Evolutionary conservation across 2,113 vertebrate genomes (phyloP), one percentile per base, ranked within the genome.

Genomic region (Rhabdornis inornatus): DNA sequence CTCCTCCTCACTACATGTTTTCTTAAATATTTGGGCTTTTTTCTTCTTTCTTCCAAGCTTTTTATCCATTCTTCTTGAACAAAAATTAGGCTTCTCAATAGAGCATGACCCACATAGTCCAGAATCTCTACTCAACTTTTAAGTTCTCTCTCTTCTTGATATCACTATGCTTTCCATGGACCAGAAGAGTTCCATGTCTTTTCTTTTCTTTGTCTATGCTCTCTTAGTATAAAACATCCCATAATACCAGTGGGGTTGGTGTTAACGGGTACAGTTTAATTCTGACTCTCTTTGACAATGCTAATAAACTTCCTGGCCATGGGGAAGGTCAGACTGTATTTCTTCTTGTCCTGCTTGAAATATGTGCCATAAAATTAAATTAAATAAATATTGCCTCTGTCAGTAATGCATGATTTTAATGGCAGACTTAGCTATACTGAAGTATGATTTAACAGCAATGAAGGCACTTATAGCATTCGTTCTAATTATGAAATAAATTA

Each of bases 321-420:
- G 27, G 21, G 9, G 72, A 89, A 85, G 63, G 61, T 95, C 50
- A 83, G 52, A 50, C 2, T 11, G 28, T 89, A 64, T 95, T 94
- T 97, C 71, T 92, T 94, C 22, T 72, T 60, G 70, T 83, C 57
- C 27, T 76, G 21, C 50, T 93, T 97, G 84, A 96, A 95, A 92
- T 93, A 94, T 65, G 11, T 37, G 56, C 35, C 40, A 65, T 85
- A 66, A 94, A 93, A 94, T 94, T 89, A 93, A 93, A 95, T 95
- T 65, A 95, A 47, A 81, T 91, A 97, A 96, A 91, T 88, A 94
- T 95, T 92, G 42, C 40, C 49, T 92, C 24, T 94, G 89, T 91
- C 94, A 93, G 85, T 72, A 95, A 89, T 52, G 68, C 35, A 87
- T 44, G n/a, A 91, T 69, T 95, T 96, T 96, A 97, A 97, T 90